Evolutionary conservation across 2,797 vertebrate species (phyloP).

Genomic region (Lagocephalus sceleratus): DNA sequence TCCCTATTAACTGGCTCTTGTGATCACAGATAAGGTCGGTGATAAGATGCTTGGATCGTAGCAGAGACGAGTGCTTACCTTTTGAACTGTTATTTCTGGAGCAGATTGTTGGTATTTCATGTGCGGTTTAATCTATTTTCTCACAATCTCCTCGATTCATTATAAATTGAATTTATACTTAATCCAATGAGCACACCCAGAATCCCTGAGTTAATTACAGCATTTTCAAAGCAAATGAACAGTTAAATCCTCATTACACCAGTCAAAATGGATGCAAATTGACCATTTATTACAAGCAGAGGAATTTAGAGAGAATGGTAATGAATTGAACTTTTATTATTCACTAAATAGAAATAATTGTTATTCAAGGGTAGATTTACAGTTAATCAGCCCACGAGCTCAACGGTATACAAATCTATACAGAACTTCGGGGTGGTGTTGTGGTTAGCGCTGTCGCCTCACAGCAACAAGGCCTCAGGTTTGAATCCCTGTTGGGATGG

Average conservation of each 20-base stretch:
- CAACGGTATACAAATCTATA: too few species aligned
- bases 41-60: background rate
- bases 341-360: background rate
- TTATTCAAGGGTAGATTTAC: constrained; percentile 5
- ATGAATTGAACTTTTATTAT: constrained; percentile 3
- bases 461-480: too few species aligned
- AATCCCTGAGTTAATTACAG: background rate
- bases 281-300: constrained; percentile 12
- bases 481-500: too few species aligned
- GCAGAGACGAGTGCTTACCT: too few species aligned
- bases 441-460: too few species aligned
- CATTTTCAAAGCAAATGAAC: constrained; percentile 15
- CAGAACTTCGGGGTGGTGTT: too few species aligned
- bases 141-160: background rate
- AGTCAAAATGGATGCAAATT: constrained; percentile 23
- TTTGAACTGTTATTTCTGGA: too few species aligned
- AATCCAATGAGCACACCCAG: constrained; percentile 8
- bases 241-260: constrained; percentile 14
- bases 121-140: background rate
- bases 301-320: constrained; percentile 1
- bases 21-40: background rate
- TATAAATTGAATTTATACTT: constrained; percentile 1
- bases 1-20: constrained; percentile 18
- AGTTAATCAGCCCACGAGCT: too few species aligned
- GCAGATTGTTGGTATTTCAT: background rate